Conservation (phyloP, 2,113 vertebrate species). For the Dicentrarchus labrax region DNA sequence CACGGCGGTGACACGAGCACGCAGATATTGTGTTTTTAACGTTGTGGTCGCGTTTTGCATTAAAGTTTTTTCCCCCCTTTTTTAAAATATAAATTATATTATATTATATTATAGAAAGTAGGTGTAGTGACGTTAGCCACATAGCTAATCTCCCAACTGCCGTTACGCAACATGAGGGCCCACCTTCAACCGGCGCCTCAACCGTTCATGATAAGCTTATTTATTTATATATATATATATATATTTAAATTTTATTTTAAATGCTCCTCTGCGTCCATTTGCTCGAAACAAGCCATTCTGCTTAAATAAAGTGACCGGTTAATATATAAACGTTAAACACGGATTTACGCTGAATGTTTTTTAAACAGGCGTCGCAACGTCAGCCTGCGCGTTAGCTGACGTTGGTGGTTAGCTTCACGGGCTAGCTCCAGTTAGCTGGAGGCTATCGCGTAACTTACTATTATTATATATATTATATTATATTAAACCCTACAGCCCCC, state of each 20-base stretch:
- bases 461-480: too few relatives aligned
- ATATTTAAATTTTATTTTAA: too few relatives aligned
- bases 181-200: slow-evolving; percentile 49
- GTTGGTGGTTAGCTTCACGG: slow-evolving; percentile 28
- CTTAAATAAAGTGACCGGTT: neutral
- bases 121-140: slow-evolving; percentile 13
- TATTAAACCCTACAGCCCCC: neutral
- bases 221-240: too few relatives aligned
- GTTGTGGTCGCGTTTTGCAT: fast-evolving
- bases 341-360: neutral
- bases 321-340: fast-evolving
- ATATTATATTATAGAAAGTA: too few relatives aligned
- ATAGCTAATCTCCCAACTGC: slow-evolving; percentile 23
- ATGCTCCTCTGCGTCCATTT: too few relatives aligned
- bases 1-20: neutral
- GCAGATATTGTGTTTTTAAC: neutral
- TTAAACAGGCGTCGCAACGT: neutral
- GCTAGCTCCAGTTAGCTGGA: slow-evolving; percentile 42
- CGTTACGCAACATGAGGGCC: slow-evolving; percentile 69
- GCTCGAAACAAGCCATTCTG: neutral
- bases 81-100: too few relatives aligned
- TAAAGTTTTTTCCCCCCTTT: too few relatives aligned
- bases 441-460: slow-evolving; percentile 27
- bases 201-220: too few relatives aligned
- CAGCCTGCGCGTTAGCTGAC: slow-evolving; percentile 13